phyloP scores from a whole-genome alignment of 2,797 vertebrate species.

The Malurus leucopterus region DNA sequence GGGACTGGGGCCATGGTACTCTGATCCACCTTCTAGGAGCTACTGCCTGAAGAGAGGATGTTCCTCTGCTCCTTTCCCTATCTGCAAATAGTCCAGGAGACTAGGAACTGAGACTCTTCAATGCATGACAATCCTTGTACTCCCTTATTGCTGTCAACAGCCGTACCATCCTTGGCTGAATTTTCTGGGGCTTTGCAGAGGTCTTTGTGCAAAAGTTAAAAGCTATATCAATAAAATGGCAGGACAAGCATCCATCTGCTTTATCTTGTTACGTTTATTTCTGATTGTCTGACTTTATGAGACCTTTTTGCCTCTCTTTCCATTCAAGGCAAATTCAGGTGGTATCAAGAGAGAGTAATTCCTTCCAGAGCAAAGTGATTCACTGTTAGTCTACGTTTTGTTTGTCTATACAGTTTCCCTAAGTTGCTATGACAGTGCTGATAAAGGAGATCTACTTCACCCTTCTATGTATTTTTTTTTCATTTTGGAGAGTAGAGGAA shows the following conservation, averaged over 20 bases:
- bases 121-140: background rate
- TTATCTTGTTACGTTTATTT: background rate
- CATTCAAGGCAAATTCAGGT: background rate
- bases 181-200: background rate
- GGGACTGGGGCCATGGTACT: background rate
- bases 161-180: background rate
- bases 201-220: background rate
- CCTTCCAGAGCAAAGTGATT: background rate
- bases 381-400: background rate
- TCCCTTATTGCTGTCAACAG: background rate
- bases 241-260: background rate
- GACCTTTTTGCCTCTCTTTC: background rate
- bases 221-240: background rate
- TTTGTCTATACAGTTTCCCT: background rate
- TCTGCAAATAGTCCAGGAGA: background rate
- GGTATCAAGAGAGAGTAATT: background rate
- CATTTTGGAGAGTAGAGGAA: background rate
- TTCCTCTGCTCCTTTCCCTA: background rate
- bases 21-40: background rate
- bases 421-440: background rate
- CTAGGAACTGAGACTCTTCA: background rate
- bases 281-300: background rate
- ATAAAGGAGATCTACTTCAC: background rate
- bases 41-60: background rate
- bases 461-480: background rate